These are phyloP conservation scores for Eucriotettix oculatus DNA, from an alignment of 2,888 invertebrate genomes.

Conservation along the genomic window DNA sequence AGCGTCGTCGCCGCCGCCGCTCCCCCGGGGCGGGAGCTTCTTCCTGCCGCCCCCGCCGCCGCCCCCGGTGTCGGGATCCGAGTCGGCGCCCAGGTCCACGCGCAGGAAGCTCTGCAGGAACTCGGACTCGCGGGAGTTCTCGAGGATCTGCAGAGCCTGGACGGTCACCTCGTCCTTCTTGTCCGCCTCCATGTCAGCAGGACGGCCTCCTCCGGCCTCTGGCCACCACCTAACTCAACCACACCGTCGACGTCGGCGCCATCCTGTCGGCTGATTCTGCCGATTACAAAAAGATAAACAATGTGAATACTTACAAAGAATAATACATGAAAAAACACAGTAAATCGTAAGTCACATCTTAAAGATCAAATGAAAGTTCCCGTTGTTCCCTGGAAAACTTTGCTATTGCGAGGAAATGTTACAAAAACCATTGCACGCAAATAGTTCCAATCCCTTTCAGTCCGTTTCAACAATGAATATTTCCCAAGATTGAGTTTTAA, in stretches of 20 bases:
- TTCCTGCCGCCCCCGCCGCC: constrained; percentile 1
- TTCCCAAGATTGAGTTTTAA: no score
- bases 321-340: no score
- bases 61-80: constrained; percentile 17
- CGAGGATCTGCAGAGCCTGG: constrained; percentile 38
- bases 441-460: no score
- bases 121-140: constrained; percentile 52
- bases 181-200: background rate
- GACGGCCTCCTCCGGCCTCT: background rate
- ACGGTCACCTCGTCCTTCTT: constrained; percentile 3
- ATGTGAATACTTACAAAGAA: no score
- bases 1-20: background rate
- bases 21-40: background rate
- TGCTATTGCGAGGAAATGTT: no score
- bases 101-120: constrained; percentile 65
- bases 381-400: no score
- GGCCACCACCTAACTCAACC: background rate
- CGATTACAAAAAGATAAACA: background rate
- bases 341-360: no score
- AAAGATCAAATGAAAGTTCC: no score
- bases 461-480: no score
- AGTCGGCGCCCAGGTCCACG: constrained; percentile 37
- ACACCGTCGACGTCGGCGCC: background rate
- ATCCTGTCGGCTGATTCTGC: background rate
- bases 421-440: no score